Evolutionary conservation across 2,113 vertebrate genomes (phyloP).

Genomic region (Atrichornis clamosus): DNA sequence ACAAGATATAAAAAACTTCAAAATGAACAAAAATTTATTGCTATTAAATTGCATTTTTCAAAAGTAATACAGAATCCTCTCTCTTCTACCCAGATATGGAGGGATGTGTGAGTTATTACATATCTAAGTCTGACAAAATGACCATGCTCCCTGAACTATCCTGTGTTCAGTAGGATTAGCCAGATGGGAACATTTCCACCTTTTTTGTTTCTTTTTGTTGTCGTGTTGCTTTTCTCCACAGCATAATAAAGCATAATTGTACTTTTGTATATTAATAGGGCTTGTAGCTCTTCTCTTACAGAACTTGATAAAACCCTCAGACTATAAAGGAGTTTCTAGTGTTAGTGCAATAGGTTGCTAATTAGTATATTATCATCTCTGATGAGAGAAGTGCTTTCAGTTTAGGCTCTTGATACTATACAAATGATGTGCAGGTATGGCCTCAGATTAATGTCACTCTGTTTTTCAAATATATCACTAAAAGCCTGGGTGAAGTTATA

Average conservation of each 20-base stretch:
- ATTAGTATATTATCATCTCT: neutral
- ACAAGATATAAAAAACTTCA: neutral
- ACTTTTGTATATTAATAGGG: neutral
- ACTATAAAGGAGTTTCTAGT: neutral
- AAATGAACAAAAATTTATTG: neutral
- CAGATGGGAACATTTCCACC: neutral
- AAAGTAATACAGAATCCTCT: neutral
- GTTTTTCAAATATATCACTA: neutral
- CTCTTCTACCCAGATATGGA: neutral
- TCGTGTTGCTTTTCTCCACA: neutral
- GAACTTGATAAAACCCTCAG: neutral
- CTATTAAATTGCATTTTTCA: neutral
- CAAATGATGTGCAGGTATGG: neutral
- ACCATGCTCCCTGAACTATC: neutral
- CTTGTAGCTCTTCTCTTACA: neutral
- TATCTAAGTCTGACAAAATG: neutral
- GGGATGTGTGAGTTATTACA: accelerated
- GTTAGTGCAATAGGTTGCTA: neutral
- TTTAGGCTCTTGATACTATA: neutral
- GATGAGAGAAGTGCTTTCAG: neutral
- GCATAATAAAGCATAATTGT: neutral
- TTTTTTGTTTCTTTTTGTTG: neutral
- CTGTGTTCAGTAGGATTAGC: neutral
- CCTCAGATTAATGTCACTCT: neutral
- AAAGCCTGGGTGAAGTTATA: neutral